Evolutionary conservation across 1,140 invertebrate species (phyloP), one percentile per base, ranked within the genome.

Genomic region (Micrasema longulum): DNA sequence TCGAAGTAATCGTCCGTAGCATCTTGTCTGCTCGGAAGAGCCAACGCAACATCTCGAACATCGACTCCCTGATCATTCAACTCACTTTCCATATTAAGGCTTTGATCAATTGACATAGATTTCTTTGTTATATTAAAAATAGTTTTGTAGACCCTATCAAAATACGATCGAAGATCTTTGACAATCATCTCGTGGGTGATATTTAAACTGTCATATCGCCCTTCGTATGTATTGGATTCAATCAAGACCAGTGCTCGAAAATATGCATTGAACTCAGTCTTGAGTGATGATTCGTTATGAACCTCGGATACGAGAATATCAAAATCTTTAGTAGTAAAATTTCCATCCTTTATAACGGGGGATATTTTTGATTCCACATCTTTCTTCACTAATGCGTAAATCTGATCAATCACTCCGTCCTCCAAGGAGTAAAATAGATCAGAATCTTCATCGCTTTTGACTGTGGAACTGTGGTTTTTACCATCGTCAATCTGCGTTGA

Each of bases 231-330:
- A 43, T 63, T 38, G 6, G 20, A 23, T 63, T 63, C 57, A 22
- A 63, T 63, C 18, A 31, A 14, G 16, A 60, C 41, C 1, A 63
- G 45, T 1, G 23, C 48, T 45, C 38, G 64, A n/a, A 71, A 65
- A 55, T 71, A 71, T 16, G 53, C 60, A 55, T 71, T 71, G 16
- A 71, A 71, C n/a, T 71, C 50, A 43, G 26, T 38, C 14, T 71
- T 71, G 5, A 71, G 45, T 16, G 35, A 22, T 16, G 45, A 36
- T 6, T 50, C 47, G 1, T 64, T 65, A 22, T 71, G 38, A 14
- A 71, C 43, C 55, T 65, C 62, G n/a, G 38, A 50, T 23, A 71
- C 35, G 11, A 71, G 35, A 0, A 14, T 36, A 18, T 52, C 60
- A 38, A 71, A 71, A 41, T 64, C 48, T 4, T 0, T 41, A 20